Evolutionary conservation across 1,140 invertebrate genomes (phyloP).

Genomic region (Lanistes nyassanus): DNA sequence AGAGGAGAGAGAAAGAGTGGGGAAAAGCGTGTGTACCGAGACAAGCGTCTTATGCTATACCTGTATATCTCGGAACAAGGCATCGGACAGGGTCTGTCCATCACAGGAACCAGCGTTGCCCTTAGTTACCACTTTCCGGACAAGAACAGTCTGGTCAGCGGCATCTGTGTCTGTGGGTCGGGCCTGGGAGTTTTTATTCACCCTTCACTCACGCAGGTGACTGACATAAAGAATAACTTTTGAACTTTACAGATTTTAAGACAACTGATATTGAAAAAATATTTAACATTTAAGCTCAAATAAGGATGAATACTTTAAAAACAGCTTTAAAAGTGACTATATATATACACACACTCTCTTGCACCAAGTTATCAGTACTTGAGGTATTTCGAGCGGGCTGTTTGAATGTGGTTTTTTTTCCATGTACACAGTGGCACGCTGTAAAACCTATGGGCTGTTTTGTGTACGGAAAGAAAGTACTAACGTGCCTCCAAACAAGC

Average conservation of each 20-base stretch:
- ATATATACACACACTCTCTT: not conserved
- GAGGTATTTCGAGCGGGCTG: too few relatives aligned
- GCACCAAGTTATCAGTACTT: not conserved
- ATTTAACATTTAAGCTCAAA: not conserved
- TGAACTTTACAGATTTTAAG: not conserved
- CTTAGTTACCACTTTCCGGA: conserved; percentile 12
- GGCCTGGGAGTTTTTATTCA: conserved; percentile 20
- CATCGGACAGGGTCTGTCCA: conserved; percentile 8
- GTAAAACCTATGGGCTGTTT: too few relatives aligned
- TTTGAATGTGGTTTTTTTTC: too few relatives aligned
- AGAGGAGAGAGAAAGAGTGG: too few relatives aligned
- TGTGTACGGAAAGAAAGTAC: too few relatives aligned
- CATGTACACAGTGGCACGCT: too few relatives aligned
- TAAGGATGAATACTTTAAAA: not conserved
- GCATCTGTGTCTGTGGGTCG: conserved; percentile 15
- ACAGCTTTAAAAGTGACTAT: not conserved
- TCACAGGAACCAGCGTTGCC: conserved; percentile 1
- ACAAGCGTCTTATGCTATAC: not conserved
- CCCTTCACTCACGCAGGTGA: conserved; percentile 16
- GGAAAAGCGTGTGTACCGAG: too few relatives aligned
- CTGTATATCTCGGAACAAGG: not conserved
- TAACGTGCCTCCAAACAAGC: too few relatives aligned
- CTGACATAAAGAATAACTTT: not conserved
- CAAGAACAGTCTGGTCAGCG: conserved; percentile 15
- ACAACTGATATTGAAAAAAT: not conserved